Base-by-base conservation (phyloP, 1,140 invertebrate genomes). In the Bombus pascuorum region DNA sequence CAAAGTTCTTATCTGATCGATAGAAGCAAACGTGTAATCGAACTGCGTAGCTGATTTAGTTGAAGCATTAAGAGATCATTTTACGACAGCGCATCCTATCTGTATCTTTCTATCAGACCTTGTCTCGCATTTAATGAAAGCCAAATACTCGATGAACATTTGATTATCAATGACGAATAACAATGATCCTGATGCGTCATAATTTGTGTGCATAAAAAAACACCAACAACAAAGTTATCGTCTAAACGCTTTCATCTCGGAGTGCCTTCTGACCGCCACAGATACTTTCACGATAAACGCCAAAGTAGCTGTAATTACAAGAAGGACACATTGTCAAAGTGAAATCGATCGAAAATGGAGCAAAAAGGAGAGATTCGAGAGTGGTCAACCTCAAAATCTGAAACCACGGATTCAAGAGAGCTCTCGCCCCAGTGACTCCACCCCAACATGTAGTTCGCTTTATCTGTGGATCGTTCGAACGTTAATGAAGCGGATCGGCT, bases 401-500 rank as follows among this genome's bases (percentile, higher is more conserved):
- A n/a, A 84, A 81, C 65, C 65, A 32, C 28, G 34, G 79, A 59
- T 53, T 42, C 77, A 32, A 12, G 57, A n/a, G 44, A 73, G 39
- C 66, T 39, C 80, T 47, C 68, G 68, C 70, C 66, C 76, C 65
- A 70, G 28, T 53, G 85, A 85, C 90, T 90, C 89, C 88, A 86
- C 87, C 88, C 86, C 66, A 53, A 71, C 91, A 70, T 89, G 90
- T 92, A 85, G 42, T 18, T 42, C 37, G 77, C 28, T 83, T 93
- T 93, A 93, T 93, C 92, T 87, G 65, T 44, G 85, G 81, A 93
- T 93, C 92, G 88, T 91, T 78, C 74, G 79, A 89, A 87, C 92
- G 90, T 93, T 93, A 93, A 93, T 93, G 92, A 92, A 92, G 89
- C 89, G 89, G 53, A 90, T 83, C 86, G 81, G 77, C 83, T 79